phyloP scores from a whole-genome alignment of 2,113 vertebrate species.

The Mola mola region DNA sequence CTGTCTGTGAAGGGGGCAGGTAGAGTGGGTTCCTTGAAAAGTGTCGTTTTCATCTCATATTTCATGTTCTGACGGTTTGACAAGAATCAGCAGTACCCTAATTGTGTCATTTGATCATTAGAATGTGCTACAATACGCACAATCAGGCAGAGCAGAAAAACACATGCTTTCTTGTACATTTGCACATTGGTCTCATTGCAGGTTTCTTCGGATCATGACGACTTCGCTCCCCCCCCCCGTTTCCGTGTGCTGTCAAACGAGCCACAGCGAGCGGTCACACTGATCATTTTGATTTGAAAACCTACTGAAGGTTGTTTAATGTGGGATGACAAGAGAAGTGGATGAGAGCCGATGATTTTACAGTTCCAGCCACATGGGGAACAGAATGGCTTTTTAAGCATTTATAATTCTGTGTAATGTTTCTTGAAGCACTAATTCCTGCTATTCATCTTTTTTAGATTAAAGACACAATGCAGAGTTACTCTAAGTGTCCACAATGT shows the following conservation, averaged over 20 bases:
- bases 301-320: background rate
- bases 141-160: constrained; percentile 16
- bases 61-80: constrained; percentile 16
- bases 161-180: constrained; percentile 11
- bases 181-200: constrained; percentile 5
- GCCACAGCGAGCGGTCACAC: no score
- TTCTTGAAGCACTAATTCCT: constrained; percentile 69
- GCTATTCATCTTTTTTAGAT: constrained; percentile 69
- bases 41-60: constrained; percentile 36
- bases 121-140: background rate
- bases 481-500: background rate
- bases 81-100: constrained; percentile 5
- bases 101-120: constrained; percentile 3
- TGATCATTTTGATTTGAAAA: no score
- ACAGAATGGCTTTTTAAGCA: constrained; percentile 52
- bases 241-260: no score
- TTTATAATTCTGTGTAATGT: constrained; percentile 60
- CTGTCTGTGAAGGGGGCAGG: constrained; percentile 10
- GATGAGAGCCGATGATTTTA: no score
- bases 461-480: constrained; percentile 63
- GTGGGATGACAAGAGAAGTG: background rate
- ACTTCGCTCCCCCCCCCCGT: constrained; percentile 11
- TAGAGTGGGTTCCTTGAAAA: background rate
- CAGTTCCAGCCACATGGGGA: constrained; percentile 12
- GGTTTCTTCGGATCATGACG: constrained; percentile 15